Conservation (phyloP, 2,113 vertebrate species). For the Pteropus alecto region DNA sequence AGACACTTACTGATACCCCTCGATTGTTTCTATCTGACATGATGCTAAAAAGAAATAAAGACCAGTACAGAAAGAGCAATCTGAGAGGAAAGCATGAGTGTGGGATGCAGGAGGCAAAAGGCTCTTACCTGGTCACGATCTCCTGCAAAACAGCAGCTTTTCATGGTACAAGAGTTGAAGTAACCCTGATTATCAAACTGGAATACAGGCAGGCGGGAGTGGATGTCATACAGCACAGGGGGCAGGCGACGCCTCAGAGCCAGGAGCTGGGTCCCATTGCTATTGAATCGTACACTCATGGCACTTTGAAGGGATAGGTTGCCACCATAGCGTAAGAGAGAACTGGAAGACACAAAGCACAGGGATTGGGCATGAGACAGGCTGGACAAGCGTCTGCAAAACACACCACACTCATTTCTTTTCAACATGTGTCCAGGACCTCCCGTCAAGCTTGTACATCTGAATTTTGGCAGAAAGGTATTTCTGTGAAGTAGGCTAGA, state of each 20-base stretch:
- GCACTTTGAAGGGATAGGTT: conserved; percentile 97
- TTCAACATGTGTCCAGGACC: not conserved
- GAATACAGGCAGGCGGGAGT: conserved; percentile 96
- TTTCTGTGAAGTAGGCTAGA: not conserved
- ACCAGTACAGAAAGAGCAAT: not conserved
- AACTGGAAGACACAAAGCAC: conserved; percentile 82
- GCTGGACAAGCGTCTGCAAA: not conserved
- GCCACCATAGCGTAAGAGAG: conserved; percentile 94
- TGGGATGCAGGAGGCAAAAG: not conserved
- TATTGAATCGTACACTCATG: conserved; percentile 99
- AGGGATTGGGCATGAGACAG: not conserved
- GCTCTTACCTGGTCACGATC: conserved; percentile 94
- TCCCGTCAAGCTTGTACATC: not conserved
- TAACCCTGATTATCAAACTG: conserved; percentile 99
- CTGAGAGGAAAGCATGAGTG: not conserved
- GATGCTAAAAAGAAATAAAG: not conserved
- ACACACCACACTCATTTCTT: not conserved
- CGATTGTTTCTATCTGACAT: not conserved
- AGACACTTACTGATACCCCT: not conserved
- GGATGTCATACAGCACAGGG: conserved; percentile 97
- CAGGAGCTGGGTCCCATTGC: conserved; percentile 95
- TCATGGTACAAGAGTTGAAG: conserved; percentile 99
- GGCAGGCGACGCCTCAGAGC: conserved; percentile 95
- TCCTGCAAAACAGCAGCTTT: conserved; percentile 99
- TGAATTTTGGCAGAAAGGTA: not conserved